phyloP scores from a whole-genome alignment of 1,140 invertebrate species.

The Matsumurasca onukii region DNA sequence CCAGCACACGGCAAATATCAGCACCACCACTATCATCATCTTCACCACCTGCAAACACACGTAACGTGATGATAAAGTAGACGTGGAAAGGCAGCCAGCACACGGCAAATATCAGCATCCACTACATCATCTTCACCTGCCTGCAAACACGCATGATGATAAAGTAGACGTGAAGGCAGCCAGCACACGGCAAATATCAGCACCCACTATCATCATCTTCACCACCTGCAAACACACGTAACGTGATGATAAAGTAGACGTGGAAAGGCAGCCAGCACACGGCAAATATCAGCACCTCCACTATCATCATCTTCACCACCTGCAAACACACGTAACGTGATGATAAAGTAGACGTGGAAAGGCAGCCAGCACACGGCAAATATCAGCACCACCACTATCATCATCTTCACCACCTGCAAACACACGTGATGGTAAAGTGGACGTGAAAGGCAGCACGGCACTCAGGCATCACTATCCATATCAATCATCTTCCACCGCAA shows the following conservation, averaged over 20 bases:
- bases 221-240: constrained; percentile 90
- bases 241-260: constrained; percentile 87
- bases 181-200: constrained; percentile 88
- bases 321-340: constrained; percentile 56
- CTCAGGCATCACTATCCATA: no score
- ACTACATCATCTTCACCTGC: constrained; percentile 85
- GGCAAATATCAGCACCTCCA: constrained; percentile 81
- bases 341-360: no score
- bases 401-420: no score
- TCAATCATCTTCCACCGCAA: constrained; percentile 97
- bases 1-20: constrained; percentile 91
- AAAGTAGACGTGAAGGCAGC: constrained; percentile 91
- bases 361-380: no score
- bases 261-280: constrained; percentile 52
- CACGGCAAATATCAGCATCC: constrained; percentile 82
- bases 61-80: constrained; percentile 71
- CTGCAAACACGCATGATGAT: constrained; percentile 53
- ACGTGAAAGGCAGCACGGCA: no score
- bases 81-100: constrained; percentile 93
- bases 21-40: constrained; percentile 88
- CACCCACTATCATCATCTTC: constrained; percentile 89
- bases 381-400: no score
- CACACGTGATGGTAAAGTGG: no score
- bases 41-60: constrained; percentile 50
- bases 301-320: constrained; percentile 96